phyloP scores from a whole-genome alignment of 2,888 invertebrate species.

The Agonopterix heracliana region DNA sequence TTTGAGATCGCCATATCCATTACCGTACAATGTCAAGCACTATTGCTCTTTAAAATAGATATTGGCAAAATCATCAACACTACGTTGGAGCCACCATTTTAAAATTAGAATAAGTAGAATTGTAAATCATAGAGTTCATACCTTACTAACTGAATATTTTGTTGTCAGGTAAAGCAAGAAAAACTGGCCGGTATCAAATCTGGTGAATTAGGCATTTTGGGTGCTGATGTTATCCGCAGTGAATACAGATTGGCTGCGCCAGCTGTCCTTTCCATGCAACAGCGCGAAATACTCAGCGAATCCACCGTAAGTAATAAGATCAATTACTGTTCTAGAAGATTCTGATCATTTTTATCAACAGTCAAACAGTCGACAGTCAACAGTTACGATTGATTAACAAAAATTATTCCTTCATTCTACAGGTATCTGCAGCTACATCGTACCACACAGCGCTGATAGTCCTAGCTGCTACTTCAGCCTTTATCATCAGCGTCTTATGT shows the following conservation, averaged over 20 bases:
- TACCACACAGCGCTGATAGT: slow-evolving; percentile 87
- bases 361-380: too few species aligned
- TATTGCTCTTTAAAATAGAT: too few species aligned
- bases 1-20: too few species aligned
- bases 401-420: slow-evolving; percentile 5
- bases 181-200: slow-evolving; percentile 40
- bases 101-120: too few species aligned
- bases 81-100: too few species aligned
- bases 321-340: too few species aligned
- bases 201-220: slow-evolving; percentile 28
- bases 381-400: too few species aligned
- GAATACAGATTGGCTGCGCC: slow-evolving; percentile 58
- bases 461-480: slow-evolving; percentile 85
- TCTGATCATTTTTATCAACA: too few species aligned
- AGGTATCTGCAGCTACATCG: slow-evolving; percentile 79
- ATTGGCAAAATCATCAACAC: too few species aligned
- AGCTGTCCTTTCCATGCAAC: slow-evolving; percentile 65
- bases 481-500: slow-evolving; percentile 85
- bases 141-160: not conserved
- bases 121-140: too few species aligned
- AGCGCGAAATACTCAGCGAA: slow-evolving; percentile 81
- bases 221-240: slow-evolving; percentile 62
- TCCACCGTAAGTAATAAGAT: slow-evolving; percentile 64
- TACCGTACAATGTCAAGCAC: too few species aligned
- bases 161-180: slow-evolving; percentile 57